Conservation (phyloP, 2,113 vertebrate species). For the Alethe diademata region DNA sequence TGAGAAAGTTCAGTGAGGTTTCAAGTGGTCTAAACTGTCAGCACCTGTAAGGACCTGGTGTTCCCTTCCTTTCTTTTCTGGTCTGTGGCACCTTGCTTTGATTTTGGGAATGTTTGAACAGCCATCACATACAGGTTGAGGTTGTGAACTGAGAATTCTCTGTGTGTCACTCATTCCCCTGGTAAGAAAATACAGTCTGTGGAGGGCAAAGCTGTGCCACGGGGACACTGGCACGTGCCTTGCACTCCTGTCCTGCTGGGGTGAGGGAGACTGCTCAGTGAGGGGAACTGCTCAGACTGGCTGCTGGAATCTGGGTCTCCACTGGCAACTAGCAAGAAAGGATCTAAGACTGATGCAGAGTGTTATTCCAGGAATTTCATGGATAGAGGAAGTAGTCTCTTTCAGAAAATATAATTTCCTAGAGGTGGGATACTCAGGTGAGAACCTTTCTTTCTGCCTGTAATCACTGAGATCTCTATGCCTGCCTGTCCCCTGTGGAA, state of each 20-base stretch:
- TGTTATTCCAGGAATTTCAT: background rate
- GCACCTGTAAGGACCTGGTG: background rate
- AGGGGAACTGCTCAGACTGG: background rate
- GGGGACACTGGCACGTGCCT: accelerated
- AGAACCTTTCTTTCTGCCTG: background rate
- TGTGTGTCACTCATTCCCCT: background rate
- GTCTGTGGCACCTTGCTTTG: background rate
- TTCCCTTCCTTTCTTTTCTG: background rate
- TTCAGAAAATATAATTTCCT: background rate
- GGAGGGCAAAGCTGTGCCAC: background rate
- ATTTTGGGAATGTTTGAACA: background rate
- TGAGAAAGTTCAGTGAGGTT: background rate
- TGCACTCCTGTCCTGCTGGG: background rate
- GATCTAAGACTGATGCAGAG: background rate
- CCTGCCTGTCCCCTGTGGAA: background rate
- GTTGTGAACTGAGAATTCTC: background rate
- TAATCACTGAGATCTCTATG: background rate
- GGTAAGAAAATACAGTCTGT: background rate
- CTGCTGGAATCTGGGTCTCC: background rate
- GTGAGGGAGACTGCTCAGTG: accelerated
- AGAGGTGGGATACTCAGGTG: background rate
- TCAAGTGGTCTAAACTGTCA: background rate
- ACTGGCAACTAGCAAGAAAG: background rate
- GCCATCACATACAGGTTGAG: background rate
- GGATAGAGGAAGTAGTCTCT: background rate